Conservation (phyloP, 2,113 vertebrate genomes). For the Toxotes jaculatrix region DNA sequence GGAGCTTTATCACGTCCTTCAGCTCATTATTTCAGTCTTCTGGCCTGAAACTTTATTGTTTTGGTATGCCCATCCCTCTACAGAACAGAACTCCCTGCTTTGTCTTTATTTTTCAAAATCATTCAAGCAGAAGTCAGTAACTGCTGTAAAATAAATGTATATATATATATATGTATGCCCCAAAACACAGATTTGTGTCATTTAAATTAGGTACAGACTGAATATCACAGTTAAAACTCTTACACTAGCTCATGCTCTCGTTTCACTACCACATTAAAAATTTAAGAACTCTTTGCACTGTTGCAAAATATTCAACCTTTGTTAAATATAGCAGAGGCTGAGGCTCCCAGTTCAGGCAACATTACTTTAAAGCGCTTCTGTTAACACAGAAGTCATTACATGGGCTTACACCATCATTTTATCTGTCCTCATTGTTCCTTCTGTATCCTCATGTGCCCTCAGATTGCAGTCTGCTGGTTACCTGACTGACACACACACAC, state of each 20-base stretch:
- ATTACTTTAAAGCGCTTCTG: constrained; percentile 4
- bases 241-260: constrained; percentile 12
- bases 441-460: constrained; percentile 27
- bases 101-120: not conserved
- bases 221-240: constrained; percentile 10
- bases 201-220: not conserved
- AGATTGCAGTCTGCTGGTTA: constrained; percentile 32
- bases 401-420: not conserved
- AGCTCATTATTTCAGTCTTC: too few species aligned
- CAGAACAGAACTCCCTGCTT: too few species aligned
- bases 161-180: too few species aligned
- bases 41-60: too few species aligned
- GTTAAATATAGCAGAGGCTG: constrained; percentile 22
- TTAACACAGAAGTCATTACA: constrained; percentile 20
- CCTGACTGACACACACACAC: constrained; percentile 14
- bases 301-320: constrained; percentile 21
- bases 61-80: too few species aligned
- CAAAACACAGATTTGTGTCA: too few species aligned
- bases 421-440: constrained; percentile 40
- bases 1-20: too few species aligned
- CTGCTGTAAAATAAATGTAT: too few species aligned
- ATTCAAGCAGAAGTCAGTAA: not conserved
- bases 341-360: not conserved
- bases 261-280: constrained; percentile 30
- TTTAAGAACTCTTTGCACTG: constrained; percentile 11